phyloP scores from a whole-genome alignment of 2,113 vertebrate species.

The Salvator merianae region DNA sequence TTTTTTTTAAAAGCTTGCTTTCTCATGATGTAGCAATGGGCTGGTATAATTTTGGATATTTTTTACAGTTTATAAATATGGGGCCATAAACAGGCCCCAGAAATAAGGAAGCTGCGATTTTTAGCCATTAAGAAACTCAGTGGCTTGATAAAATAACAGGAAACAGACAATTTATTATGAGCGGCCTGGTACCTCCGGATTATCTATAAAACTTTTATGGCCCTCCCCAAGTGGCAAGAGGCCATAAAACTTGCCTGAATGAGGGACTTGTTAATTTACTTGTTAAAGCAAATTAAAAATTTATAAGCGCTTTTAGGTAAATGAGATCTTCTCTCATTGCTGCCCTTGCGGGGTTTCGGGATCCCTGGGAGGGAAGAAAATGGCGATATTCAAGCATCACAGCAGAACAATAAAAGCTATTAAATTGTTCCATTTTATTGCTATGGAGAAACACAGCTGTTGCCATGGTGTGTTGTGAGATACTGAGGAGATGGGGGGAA shows the following conservation, averaged over 20 bases:
- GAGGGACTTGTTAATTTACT: constrained; percentile 99
- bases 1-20: constrained; percentile 28
- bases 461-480: constrained; percentile 88
- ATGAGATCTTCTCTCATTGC: constrained; percentile 99
- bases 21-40: constrained; percentile 71
- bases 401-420: constrained; percentile 97
- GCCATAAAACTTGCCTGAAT: constrained; percentile 99
- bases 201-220: constrained; percentile 99
- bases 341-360: constrained; percentile 85
- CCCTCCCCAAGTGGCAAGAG: constrained; percentile 92
- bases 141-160: constrained; percentile 93
- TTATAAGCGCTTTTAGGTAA: constrained; percentile 99
- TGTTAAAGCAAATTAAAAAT: constrained; percentile 99
- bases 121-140: constrained; percentile 86
- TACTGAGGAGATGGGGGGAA: constrained; percentile 63
- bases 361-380: constrained; percentile 89
- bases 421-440: constrained; percentile 97
- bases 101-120: constrained; percentile 84
- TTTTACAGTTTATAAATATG: constrained; percentile 87
- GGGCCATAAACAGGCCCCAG: constrained; percentile 79
- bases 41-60: constrained; percentile 80
- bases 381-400: constrained; percentile 87
- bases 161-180: constrained; percentile 99
- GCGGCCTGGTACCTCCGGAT: constrained; percentile 91
- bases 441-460: constrained; percentile 86